phyloP scores from a whole-genome alignment of 64 coral and sea anemone genomes.

The Montipora cactus region DNA sequence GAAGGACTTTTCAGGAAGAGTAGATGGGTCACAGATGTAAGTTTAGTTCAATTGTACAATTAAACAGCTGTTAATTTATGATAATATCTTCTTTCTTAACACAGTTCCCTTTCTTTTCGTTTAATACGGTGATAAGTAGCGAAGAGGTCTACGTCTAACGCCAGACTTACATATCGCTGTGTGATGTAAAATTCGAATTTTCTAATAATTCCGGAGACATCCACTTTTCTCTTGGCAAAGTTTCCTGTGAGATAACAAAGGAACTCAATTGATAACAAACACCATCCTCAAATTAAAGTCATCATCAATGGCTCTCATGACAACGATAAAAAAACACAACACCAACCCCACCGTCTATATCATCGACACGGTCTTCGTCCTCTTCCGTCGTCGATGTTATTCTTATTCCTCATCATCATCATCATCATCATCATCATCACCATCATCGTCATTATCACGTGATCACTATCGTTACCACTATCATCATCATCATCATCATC shows the following conservation, averaged over 20 bases:
- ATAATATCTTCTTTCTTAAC: too few species aligned
- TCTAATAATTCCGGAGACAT: slow-evolving; percentile 65
- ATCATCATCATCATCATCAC: not conserved
- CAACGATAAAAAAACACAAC: not conserved
- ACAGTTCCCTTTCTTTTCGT: too few species aligned
- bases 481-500: not conserved
- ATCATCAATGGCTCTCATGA: not conserved
- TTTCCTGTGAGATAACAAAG: not conserved
- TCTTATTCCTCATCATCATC: not conserved
- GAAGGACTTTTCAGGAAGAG: too few species aligned
- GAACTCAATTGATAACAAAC: not conserved
- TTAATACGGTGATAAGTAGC: too few species aligned
- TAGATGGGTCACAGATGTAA: too few species aligned
- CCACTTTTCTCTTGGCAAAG: slow-evolving; percentile 24
- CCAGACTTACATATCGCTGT: slow-evolving; percentile 63
- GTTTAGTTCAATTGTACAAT: too few species aligned
- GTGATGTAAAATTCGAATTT: slow-evolving; percentile 31
- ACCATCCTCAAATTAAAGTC: not conserved
- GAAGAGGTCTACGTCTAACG: not conserved
- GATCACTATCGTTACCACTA: not conserved
- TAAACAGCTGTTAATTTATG: too few species aligned
- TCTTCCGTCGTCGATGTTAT: too few species aligned
- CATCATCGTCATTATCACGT: not conserved
- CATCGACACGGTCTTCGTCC: too few species aligned
- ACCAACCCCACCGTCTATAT: not conserved